A percentile compares a stretch with the other conserved stretches of the same genome.
These are phyloP conservation scores for Bungarus multicinctus DNA, from an alignment of 2,113 vertebrate genomes.

Conservation along the genomic window DNA sequence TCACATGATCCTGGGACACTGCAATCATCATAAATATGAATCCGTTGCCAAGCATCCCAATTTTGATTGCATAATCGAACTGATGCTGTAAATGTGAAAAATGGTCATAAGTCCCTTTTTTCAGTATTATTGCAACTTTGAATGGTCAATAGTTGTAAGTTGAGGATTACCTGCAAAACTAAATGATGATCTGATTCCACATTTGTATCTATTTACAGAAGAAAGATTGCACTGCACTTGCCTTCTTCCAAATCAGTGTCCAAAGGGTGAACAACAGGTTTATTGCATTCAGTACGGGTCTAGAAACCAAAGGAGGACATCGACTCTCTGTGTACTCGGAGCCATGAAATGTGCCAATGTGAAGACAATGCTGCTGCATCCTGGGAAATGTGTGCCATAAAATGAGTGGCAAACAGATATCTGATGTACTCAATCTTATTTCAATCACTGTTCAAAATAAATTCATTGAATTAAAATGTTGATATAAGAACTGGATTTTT, in stretches of 20 bases:
- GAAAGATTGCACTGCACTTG: conserved; percentile 40
- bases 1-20: background rate
- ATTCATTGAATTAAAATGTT: background rate
- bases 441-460: background rate
- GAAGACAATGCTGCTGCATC: conserved; percentile 38
- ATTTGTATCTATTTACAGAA: conserved; percentile 7
- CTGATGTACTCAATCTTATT: background rate
- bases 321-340: conserved; percentile 49
- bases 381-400: conserved; percentile 31
- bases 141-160: background rate
- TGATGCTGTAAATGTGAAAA: background rate
- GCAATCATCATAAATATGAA: background rate
- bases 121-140: background rate
- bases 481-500: background rate
- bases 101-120: background rate
- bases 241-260: conserved; percentile 36
- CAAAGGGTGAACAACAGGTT: conserved; percentile 26
- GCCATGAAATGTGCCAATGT: conserved; percentile 37
- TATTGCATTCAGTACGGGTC: conserved; percentile 37
- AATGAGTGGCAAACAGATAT: background rate
- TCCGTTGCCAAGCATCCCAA: background rate
- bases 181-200: background rate
- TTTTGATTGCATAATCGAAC: background rate
- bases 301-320: background rate
- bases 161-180: background rate